Evolutionary conservation across 2,888 invertebrate species (phyloP), one percentile per base, ranked within the genome.

Genomic region (Acronicta alni): DNA sequence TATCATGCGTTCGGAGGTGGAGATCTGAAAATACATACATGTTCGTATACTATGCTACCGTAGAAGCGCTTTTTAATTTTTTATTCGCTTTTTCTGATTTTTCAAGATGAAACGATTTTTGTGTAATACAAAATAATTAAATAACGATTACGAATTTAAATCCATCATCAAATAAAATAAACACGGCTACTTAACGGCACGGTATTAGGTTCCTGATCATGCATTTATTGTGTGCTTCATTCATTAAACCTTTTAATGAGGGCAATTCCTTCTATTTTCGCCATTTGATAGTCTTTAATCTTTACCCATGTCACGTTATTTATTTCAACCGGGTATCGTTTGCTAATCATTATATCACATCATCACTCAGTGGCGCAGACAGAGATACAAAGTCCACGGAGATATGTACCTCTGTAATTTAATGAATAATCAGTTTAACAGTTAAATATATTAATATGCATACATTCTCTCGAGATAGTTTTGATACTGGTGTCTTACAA

Each of bases 1-100:
- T 62, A 47, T 42, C 61, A 70, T 65, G 43, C 59, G 52, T 58
- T 68, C 43, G 52, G 37, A 51, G 30, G 10, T 64, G 46, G 57
- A 63, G 43, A 67, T 60, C 32, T 62, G 35, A 46, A 73, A 47
- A 64, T 9, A 73, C 47, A 64, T 12, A 63, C 64, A 70, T 70
- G 57, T 77, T 51, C 14, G 42, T 46, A 43, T 47, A 30, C 60
- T 14, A 37, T 49, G 37, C 18, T 15, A 30, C 18, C 38, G 42
- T 65, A 16, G 37, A 37, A 63, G 30, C 26, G 14, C 16, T 43
- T 8, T 20, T 43, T 32, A n/a, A n/a, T n/a, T 14, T 38, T 54
- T 39, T 47, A 47, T 48, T 56, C 43, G 32, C 37, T 38, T 43
- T 46, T 43, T 20, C 43, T 47, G 17, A 48, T 23, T 41, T 54